phyloP scores from a whole-genome alignment of 2,113 vertebrate genomes.

The Morone chrysops region DNA sequence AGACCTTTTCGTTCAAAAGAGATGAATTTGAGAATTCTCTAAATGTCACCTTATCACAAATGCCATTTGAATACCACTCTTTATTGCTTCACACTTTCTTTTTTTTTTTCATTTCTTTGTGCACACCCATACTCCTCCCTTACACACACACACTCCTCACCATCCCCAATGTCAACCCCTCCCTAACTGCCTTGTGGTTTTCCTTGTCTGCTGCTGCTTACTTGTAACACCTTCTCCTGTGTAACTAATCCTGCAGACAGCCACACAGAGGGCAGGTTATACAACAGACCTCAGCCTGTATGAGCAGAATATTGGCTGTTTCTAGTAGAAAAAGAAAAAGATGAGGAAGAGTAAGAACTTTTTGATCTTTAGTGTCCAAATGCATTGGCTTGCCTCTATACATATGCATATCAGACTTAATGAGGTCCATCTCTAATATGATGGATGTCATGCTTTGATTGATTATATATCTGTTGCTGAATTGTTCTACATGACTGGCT shows the following conservation, averaged over 20 bases:
- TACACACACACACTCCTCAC: slow-evolving; percentile 18
- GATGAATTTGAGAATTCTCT: slow-evolving; percentile 63
- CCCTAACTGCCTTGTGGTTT: slow-evolving; percentile 34
- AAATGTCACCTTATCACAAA: slow-evolving; percentile 80
- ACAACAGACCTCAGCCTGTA: background rate
- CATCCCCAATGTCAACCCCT: slow-evolving; percentile 17
- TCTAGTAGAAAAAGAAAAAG: background rate
- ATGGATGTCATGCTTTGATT: background rate
- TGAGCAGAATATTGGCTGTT: background rate
- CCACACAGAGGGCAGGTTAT: background rate
- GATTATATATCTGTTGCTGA: background rate
- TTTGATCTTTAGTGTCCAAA: background rate
- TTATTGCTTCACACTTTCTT: slow-evolving; percentile 40
- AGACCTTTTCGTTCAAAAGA: slow-evolving; percentile 57
- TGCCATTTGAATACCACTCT: slow-evolving; percentile 63
- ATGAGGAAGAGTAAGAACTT: background rate
- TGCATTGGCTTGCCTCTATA: background rate
- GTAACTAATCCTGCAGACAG: slow-evolving; percentile 61
- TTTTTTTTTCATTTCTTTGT: slow-evolving; percentile 39
- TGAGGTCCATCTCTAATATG: background rate
- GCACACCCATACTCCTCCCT: background rate
- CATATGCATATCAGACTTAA: background rate
- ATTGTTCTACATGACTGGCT: background rate
- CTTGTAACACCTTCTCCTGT: slow-evolving; percentile 45
- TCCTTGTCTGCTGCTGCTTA: slow-evolving; percentile 44